A percentile compares a stretch with the other conserved stretches of the same genome.
phyloP scores from a whole-genome alignment of 2,113 vertebrate genomes.

The Takifugu flavidus region DNA sequence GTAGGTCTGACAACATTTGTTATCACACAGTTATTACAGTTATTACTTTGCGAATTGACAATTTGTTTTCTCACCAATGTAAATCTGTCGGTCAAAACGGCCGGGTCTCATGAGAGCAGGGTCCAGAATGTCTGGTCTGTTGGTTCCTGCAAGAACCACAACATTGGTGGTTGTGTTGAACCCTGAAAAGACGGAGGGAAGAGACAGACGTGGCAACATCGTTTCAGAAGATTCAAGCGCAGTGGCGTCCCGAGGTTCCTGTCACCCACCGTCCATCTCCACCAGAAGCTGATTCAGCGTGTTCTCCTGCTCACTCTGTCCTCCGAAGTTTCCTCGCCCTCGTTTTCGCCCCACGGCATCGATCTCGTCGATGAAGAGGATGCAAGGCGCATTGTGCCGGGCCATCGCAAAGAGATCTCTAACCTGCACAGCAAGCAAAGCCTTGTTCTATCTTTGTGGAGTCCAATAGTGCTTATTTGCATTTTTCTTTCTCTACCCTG shows the following conservation, averaged over 20 bases:
- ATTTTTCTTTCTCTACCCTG: conserved; percentile 76
- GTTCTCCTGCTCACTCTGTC: conserved; percentile 93
- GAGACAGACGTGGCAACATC: background rate
- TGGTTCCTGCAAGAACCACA: conserved; percentile 78
- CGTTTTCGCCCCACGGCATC: conserved; percentile 93
- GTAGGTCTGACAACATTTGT: conserved; percentile 65
- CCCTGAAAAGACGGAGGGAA: conserved; percentile 57
- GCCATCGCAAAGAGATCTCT: conserved; percentile 89
- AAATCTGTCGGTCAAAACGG: conserved; percentile 80
- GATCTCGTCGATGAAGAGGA: conserved; percentile 98
- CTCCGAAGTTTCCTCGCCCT: conserved; percentile 85
- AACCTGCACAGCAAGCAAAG: conserved; percentile 62
- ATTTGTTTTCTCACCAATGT: conserved; percentile 63
- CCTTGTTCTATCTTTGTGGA: background rate
- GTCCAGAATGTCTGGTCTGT: conserved; percentile 76
- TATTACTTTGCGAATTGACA: background rate
- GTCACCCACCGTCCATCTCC: conserved; percentile 91
- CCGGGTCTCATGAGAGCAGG: conserved; percentile 77
- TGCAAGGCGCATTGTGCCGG: conserved; percentile 92
- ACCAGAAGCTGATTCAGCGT: conserved; percentile 95
- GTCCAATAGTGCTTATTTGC: background rate
- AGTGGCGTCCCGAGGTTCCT: background rate
- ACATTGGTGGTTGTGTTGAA: conserved; percentile 78
- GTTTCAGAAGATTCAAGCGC: background rate
- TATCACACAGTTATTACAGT: background rate